Evolutionary conservation across 2,113 vertebrate species (phyloP), one percentile per base, ranked within the genome.

Genomic region (Carettochelys insculpta): DNA sequence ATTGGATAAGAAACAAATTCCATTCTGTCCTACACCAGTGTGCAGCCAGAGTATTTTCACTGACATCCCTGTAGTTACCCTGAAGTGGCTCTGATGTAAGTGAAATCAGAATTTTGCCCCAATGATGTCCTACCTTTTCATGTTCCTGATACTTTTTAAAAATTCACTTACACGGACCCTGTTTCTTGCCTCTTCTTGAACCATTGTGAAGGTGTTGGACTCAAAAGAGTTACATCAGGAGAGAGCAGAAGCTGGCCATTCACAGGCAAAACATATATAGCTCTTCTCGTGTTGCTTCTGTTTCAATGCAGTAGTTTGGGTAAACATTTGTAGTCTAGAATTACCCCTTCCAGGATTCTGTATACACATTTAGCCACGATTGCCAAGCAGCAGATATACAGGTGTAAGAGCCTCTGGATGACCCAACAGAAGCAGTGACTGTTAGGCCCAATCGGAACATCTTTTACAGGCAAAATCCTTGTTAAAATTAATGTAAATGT

Each of bases 351-450:
- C 31, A 93, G 89, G 93, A 85, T 73, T 90, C 90, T 94, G 82
- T 94, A 95, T 89, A 88, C 90, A 95, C 90, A 17, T n/a, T 34
- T 93, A 91, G 88, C 82, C 90, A 85, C 93, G 95, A 89, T 92
- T 89, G 88, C 87, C 68, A 87, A 87, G 90, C 58, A 88, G 53
- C 75, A 83, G 77, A 90, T 77, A 85, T 86, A 0, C n/a, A 94
- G 68, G 91, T 90, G 80, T 29, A 76, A 88, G 80, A 14, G n/a
- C 87, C 45, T 88, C 58, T 95, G 84, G 89, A 95, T 93, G 93
- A 0, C 56, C 95, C 47, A 4, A 38, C 80, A 92, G 94, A 94
- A 96, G 88, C 90, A 94, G 93, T 94, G 96, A 0, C 53, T 53
- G 0, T 87, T 77, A 82, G 61, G 80, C 22, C 61, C 93, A 80